Percentiles rank a stretch among this genome's conserved stretches.
phyloP scores from a whole-genome alignment of 35 echinoderm and acorn worm species.

The Heliocidaris tuberculata region DNA sequence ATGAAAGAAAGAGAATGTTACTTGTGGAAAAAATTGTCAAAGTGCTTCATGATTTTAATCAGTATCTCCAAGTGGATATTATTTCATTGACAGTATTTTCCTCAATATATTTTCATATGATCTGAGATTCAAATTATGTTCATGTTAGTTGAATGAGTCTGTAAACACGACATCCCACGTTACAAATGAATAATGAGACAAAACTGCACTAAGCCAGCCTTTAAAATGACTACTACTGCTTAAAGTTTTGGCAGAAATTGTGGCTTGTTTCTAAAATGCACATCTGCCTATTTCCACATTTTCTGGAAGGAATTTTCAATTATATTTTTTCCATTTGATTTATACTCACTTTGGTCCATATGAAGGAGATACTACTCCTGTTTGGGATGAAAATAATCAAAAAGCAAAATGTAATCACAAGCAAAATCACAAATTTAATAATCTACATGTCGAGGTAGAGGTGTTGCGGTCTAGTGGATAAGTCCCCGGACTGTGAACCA shows the following conservation, averaged over 20 bases:
- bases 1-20: not conserved
- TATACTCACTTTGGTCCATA: conserved; percentile 32
- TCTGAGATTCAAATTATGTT: not conserved
- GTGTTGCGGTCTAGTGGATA: too few relatives aligned
- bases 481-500: too few relatives aligned
- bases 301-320: too few relatives aligned
- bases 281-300: not conserved
- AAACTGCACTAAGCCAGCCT: too few relatives aligned
- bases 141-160: not conserved
- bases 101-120: not conserved
- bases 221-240: not conserved
- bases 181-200: too few relatives aligned
- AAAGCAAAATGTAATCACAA: not conserved
- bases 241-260: not conserved
- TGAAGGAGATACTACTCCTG: conserved; percentile 42
- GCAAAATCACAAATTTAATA: not conserved
- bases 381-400: not conserved
- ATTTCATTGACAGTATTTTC: too few relatives aligned
- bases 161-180: too few relatives aligned
- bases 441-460: not conserved
- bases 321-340: not conserved
- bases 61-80: too few relatives aligned
- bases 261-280: not conserved
- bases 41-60: not conserved
- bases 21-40: not conserved